Conservation (phyloP, 2,888 invertebrate species). For the Plutella xylostella region DNA sequence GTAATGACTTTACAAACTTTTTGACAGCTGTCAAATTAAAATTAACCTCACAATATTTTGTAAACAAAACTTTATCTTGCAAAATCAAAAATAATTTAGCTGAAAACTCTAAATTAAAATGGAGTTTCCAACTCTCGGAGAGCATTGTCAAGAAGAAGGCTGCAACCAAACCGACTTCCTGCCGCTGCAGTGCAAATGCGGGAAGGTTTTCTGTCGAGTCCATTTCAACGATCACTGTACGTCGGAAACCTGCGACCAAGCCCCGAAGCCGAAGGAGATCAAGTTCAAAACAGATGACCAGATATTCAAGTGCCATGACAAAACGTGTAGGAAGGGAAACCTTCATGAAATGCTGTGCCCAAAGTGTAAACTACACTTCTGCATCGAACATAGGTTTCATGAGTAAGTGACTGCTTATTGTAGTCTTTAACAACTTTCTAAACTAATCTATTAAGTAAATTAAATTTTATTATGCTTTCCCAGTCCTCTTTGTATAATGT, state of each 20-base stretch:
- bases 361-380: slow-evolving; percentile 76
- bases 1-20: no score
- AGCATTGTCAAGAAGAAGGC: slow-evolving; percentile 68
- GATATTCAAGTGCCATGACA: slow-evolving; percentile 66
- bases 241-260: slow-evolving; percentile 58
- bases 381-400: slow-evolving; percentile 75
- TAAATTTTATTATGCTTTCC: no score
- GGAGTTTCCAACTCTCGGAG: slow-evolving; percentile 81
- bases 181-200: slow-evolving; percentile 76
- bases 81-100: no score
- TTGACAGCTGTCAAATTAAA: no score
- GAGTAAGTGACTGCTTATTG: no score
- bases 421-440: no score
- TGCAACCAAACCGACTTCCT: slow-evolving; percentile 81
- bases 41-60: no score
- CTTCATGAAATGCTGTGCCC: slow-evolving; percentile 74
- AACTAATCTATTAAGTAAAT: no score
- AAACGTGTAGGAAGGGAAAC: slow-evolving; percentile 70
- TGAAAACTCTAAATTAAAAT: no score
- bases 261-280: slow-evolving; percentile 46
- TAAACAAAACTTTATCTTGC: no score
- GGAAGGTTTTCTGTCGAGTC: slow-evolving; percentile 73
- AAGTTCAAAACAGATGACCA: slow-evolving; percentile 46
- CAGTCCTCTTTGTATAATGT: no score
- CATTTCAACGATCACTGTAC: slow-evolving; percentile 72